A percentile compares a stretch with the other conserved stretches of the same genome.
phyloP scores from a whole-genome alignment of 2,113 vertebrate species.

The Dromaius novaehollandiae region DNA sequence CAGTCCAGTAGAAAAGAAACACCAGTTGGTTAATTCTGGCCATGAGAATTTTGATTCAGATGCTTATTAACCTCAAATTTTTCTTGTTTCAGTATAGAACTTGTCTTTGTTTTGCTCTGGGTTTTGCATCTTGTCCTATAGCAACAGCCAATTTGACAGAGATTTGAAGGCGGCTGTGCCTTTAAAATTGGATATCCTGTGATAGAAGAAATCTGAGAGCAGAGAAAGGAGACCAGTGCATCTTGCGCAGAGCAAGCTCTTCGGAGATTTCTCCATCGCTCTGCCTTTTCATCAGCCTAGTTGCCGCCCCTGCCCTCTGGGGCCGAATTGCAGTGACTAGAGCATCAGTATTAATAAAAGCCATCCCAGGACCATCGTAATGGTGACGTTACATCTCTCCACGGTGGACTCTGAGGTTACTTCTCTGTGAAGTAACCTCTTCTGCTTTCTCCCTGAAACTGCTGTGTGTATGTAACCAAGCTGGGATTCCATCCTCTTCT shows the following conservation, averaged over 20 bases:
- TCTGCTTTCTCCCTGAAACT: neutral
- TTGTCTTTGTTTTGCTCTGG: neutral
- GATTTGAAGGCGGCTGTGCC: slow-evolving; percentile 2
- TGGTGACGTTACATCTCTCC: neutral
- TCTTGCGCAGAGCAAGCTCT: neutral
- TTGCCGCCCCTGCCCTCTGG: neutral
- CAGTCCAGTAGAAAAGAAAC: neutral
- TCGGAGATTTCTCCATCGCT: neutral
- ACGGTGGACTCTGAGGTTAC: neutral
- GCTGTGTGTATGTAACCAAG: neutral
- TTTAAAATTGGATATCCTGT: slow-evolving; percentile 21
- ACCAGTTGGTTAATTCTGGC: neutral
- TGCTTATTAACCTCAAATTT: neutral
- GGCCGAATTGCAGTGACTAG: neutral
- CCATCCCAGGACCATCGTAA: neutral
- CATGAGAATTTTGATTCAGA: neutral
- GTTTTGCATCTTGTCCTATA: neutral
- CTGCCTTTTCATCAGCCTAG: neutral
- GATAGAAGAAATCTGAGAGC: slow-evolving; percentile 55
- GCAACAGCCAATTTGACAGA: neutral
- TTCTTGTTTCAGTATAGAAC: neutral
- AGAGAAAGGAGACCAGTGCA: neutral
- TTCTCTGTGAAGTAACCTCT: neutral
- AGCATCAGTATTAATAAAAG: neutral
- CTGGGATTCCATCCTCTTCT: neutral